Base-by-base conservation (phyloP, 2,113 vertebrate genomes). In the Mesembrinibis cayennensis region DNA sequence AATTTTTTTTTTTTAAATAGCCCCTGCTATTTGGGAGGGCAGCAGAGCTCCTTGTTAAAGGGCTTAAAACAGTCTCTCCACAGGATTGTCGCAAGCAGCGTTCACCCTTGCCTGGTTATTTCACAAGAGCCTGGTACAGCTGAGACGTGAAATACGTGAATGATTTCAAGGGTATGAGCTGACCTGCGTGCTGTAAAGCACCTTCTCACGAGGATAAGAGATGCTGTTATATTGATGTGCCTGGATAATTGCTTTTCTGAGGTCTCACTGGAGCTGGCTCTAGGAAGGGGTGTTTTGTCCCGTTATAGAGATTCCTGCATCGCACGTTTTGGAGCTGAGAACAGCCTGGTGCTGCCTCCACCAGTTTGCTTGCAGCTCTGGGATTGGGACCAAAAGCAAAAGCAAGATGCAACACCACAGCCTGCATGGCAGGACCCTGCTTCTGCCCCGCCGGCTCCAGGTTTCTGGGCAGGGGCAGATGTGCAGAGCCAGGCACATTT, bases 401-500 rank as follows among this genome's bases (percentile, higher is more conserved):
- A 61, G 20, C 40, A 49, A 80, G 49, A 29, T 53, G 25, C 8
- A 13, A 0, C 34, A 11, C 5, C 50, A 9, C 22, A 56, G 49
- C 30, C 30, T 44, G 45, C 47, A 22, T 55, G 82, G 29, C 42
- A 40, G 74, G 36, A 59, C 45, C 44, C 44, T 2, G 1, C 8
- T 36, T 58, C 59, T 91, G 34, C 17, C 16, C 40, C 44, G 12
- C 13, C 6, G 10, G 23, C 85, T 62, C 3, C 25, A 17, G 40
- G 32, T 8, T 77, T 86, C 83, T n/a, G 42, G 62, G 32, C 44
- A 82, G 79, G 49, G 71, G 32, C 56, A 42, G 55, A 5, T 0
- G 2, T 16, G 8, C 1, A 1, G 69, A 73, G 40, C n/a, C 36
- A 22, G 45, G 49, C 56, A 30, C 0, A 0, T 40, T 74, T 40